Percentiles rank a stretch among this genome's conserved stretches.
These are phyloP conservation scores for Halyomorpha halys DNA, from an alignment of 1,140 invertebrate genomes.

Conservation along the genomic window DNA sequence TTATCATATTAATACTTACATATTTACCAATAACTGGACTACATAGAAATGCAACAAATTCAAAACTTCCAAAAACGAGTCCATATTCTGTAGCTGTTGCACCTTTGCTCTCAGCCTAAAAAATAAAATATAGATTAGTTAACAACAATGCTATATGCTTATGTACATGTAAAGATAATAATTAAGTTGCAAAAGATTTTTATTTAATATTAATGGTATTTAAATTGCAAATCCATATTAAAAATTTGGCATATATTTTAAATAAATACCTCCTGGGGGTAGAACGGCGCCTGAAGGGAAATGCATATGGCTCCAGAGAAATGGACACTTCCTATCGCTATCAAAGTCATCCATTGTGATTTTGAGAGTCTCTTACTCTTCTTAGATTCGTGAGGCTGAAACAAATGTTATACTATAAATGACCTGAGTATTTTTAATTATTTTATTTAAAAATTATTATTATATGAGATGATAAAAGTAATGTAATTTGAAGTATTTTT, in stretches of 20 bases:
- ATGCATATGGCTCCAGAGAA: constrained; percentile 46
- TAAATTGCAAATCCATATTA: no score
- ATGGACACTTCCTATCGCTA: constrained; percentile 44
- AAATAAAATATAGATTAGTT: constrained; percentile 20
- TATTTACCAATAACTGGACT: constrained; percentile 50
- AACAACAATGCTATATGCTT: constrained; percentile 2
- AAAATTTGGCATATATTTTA: no score
- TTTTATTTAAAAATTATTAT: no score
- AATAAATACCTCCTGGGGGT: constrained; percentile 39
- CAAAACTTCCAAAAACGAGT: constrained; percentile 52
- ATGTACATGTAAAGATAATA: no score
- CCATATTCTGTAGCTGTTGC: constrained; percentile 47
- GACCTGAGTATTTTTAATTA: no score
- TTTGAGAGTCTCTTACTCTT: constrained; percentile 34
- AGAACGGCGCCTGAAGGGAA: constrained; percentile 49
- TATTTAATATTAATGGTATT: no score
- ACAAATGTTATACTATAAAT: no score
- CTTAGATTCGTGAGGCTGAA: constrained; percentile 12
- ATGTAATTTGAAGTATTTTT: no score
- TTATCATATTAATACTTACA: constrained; percentile 35
- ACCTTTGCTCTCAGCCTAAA: constrained; percentile 43
- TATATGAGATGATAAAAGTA: no score
- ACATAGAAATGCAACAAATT: constrained; percentile 47
- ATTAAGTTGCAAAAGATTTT: no score
- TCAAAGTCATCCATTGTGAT: constrained; percentile 41